Evolutionary conservation across 2,797 vertebrate species (phyloP).

Genomic region (Glossophaga mutica): DNA sequence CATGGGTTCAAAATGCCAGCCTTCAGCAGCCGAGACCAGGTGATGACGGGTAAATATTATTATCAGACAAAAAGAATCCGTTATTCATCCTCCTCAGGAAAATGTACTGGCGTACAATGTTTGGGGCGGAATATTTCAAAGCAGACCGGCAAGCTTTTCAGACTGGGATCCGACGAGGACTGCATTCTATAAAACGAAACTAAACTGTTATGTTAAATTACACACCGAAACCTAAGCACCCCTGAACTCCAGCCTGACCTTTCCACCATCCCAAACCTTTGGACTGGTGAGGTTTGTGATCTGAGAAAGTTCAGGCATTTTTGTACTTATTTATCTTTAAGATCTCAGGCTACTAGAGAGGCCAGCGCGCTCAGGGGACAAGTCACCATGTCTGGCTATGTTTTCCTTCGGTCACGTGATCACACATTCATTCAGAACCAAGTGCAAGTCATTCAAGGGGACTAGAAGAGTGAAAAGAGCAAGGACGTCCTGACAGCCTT

Average conservation of each 20-base stretch:
- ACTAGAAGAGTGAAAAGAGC: neutral
- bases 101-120: neutral
- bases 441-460: neutral
- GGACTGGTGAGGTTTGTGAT: neutral
- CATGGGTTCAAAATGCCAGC: constrained; percentile 35
- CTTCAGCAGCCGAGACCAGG: constrained; percentile 18
- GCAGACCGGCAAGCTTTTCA: constrained; percentile 8
- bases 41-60: constrained; percentile 14
- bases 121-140: neutral
- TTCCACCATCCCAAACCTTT: neutral
- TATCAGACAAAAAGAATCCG: neutral
- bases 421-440: neutral
- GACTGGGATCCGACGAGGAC: neutral
- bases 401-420: neutral
- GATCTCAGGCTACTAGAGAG: neutral
- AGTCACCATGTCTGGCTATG: neutral
- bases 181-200: neutral
- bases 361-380: neutral
- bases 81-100: constrained; percentile 20
- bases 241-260: neutral
- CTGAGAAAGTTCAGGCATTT: neutral
- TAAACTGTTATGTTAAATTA: neutral
- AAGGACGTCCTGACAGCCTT: neutral
- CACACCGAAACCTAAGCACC: neutral
- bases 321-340: neutral